phyloP scores from a whole-genome alignment of 1,140 invertebrate genomes.

The Zaprionus ornatus region DNA sequence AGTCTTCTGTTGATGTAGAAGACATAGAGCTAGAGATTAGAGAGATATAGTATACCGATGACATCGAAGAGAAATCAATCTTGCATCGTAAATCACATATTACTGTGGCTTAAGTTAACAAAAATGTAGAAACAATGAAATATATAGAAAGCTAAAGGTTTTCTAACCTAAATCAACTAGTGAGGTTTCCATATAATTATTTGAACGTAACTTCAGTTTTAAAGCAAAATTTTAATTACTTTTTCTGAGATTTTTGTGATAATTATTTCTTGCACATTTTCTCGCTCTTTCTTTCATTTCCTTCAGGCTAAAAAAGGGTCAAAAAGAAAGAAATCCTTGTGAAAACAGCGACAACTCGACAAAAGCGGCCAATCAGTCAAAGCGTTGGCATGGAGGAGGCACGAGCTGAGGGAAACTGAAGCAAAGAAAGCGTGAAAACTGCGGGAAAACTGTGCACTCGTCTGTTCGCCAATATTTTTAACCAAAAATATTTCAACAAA shows the following conservation, averaged over 20 bases:
- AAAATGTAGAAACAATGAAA: too few species aligned
- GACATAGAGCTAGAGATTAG: too few species aligned
- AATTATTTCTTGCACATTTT: slow-evolving; percentile 20
- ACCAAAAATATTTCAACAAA: slow-evolving; percentile 73
- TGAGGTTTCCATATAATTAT: too few species aligned
- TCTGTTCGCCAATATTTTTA: slow-evolving; percentile 64
- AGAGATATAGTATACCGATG: too few species aligned
- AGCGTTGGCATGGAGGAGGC: neutral
- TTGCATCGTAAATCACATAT: too few species aligned
- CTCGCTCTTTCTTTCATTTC: neutral
- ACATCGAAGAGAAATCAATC: too few species aligned
- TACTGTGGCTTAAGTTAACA: too few species aligned
- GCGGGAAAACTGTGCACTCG: neutral
- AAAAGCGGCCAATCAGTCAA: slow-evolving; percentile 68
- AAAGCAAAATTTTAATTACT: neutral
- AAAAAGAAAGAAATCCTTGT: slow-evolving; percentile 23
- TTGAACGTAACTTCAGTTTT: neutral
- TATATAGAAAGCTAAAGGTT: too few species aligned
- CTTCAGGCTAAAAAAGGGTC: neutral
- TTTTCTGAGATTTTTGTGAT: slow-evolving; percentile 43
- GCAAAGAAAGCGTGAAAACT: neutral
- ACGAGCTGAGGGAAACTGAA: slow-evolving; percentile 13
- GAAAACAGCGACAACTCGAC: slow-evolving; percentile 32
- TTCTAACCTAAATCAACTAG: too few species aligned
- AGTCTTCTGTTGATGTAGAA: too few species aligned